Evolutionary conservation across 2,113 vertebrate genomes (phyloP), one percentile per base, ranked within the genome.

Genomic region (Numida meleagris): DNA sequence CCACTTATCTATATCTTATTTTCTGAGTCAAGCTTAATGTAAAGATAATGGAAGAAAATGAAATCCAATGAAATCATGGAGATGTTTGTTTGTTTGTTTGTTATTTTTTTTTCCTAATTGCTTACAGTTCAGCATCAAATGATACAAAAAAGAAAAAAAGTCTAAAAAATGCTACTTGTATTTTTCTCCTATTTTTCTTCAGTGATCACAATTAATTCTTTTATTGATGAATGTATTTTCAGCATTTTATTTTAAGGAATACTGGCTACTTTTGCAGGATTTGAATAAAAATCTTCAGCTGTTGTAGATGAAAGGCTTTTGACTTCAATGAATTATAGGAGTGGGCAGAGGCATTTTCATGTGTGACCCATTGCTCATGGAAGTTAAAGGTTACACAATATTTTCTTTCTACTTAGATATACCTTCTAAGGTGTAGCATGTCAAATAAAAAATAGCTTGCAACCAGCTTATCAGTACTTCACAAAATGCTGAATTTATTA

Each of bases 11-110:
- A 6, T 8, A 43, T 4, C 6, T 78, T 38, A 9, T 67, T 75
- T 88, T 79, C 19, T 72, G 24, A 55, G 5, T 74, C 36, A 78
- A 85, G 4, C 4, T 72, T 68, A 74, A 50, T 0, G 2, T 63
- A 36, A 48, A n/a, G 18, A 50, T 2, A 50, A 12, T 43, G 11
- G 8, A 50, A 6, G 6, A 50, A 85, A 73, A 79, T 3, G n/a
- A n/a, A n/a, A n/a, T n/a, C n/a, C n/a, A n/a, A 43, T 3, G 5
- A 76, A 67, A 61, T 14, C 0, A 18, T 20, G 4, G 2, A 87
- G 3, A 63, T 24, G 0, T 8, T 55, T 65, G 10, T 85, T 85
- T 7, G 63, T 55, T 71, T 24, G 0, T 8, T 55, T 65, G 10
- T 85, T 85, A 12, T 67, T 55, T 71, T 50, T 25, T 27, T 40